A percentile compares a stretch with the other conserved stretches of the same genome.
These are phyloP conservation scores for Caenorhabditis plicata DNA, from an alignment of 2,888 invertebrate genomes.

Conservation along the genomic window DNA sequence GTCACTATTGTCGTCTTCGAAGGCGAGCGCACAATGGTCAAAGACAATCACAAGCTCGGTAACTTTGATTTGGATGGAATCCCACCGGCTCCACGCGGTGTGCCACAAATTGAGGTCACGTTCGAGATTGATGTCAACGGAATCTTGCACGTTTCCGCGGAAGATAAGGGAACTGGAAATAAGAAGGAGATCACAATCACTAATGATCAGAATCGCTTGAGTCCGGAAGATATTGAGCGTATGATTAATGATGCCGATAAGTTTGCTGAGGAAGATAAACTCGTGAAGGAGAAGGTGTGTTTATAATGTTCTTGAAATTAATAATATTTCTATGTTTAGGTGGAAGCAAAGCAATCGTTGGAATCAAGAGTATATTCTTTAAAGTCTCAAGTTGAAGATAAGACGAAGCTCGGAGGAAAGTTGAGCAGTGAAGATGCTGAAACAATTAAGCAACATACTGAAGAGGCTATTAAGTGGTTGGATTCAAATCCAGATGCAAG, in stretches of 20 bases:
- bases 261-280: constrained; percentile 98
- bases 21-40: constrained; percentile 98
- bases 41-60: constrained; percentile 95
- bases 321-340: no score
- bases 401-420: constrained; percentile 90
- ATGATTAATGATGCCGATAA: constrained; percentile 99
- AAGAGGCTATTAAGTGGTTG: constrained; percentile 94
- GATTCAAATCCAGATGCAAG: constrained; percentile 78
- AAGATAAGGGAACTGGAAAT: constrained; percentile 98
- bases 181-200: constrained; percentile 97
- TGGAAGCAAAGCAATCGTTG: constrained; percentile 90
- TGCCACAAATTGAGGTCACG: constrained; percentile 67
- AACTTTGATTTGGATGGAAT: constrained; percentile 80
- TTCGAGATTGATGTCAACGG: constrained; percentile 71
- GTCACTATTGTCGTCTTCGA: constrained; percentile 98
- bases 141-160: constrained; percentile 79
- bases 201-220: constrained; percentile 83
- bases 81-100: constrained; percentile 69
- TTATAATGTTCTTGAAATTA: no score
- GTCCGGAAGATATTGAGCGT: constrained; percentile 95
- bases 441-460: constrained; percentile 88
- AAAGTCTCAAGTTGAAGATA: constrained; percentile 86
- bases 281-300: constrained; percentile 71
- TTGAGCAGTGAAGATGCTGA: constrained; percentile 83
- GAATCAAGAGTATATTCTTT: constrained; percentile 95